phyloP scores from a whole-genome alignment of 2,797 vertebrate species.

The Glyptemys insculpta region DNA sequence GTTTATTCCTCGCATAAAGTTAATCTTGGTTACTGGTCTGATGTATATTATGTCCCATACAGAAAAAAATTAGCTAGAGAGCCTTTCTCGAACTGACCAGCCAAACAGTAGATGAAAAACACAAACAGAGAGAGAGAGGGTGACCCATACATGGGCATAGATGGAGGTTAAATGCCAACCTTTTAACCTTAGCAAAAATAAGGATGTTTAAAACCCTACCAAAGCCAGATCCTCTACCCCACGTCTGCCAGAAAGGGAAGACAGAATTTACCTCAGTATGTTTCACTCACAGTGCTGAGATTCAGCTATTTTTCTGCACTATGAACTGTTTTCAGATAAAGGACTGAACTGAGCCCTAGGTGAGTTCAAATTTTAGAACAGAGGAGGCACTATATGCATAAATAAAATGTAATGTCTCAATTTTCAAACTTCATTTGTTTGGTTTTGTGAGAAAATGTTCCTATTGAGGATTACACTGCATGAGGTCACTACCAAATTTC shows the following conservation, averaged over 20 bases:
- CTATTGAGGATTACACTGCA: not conserved
- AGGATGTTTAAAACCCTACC: not conserved
- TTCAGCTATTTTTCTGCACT: not conserved
- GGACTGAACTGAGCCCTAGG: not conserved
- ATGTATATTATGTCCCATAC: not conserved
- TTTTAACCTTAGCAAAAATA: not conserved
- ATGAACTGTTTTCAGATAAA: not conserved
- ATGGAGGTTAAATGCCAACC: not conserved
- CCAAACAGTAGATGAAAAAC: not conserved
- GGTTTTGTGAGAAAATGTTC: not conserved
- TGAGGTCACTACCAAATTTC: not conserved
- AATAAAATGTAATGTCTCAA: not conserved
- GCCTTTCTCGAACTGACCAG: not conserved
- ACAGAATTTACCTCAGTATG: not conserved
- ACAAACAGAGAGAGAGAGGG: not conserved
- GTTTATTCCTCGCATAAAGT: not conserved
- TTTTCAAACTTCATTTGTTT: not conserved
- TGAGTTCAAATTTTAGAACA: not conserved
- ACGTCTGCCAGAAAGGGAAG: not conserved
- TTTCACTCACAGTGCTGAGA: not conserved
- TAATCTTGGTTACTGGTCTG: not conserved
- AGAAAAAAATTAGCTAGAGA: not conserved
- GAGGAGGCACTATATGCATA: not conserved
- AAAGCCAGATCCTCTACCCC: not conserved
- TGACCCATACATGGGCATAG: not conserved